These are phyloP conservation scores for Andricus grossulariae DNA, from an alignment of 1,140 invertebrate species.

Conservation along the genomic window DNA sequence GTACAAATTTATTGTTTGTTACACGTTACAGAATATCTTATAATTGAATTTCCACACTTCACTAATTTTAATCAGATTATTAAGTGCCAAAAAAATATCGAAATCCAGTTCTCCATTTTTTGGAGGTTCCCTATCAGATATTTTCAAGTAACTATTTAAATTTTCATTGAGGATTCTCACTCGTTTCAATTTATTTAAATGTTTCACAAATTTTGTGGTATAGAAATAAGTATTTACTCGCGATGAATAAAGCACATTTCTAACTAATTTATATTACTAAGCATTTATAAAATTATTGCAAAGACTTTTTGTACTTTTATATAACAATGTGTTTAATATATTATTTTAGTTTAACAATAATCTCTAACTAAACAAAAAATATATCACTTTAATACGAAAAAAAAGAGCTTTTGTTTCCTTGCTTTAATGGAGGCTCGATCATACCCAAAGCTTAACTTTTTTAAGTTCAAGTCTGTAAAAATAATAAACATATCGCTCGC, in stretches of 20 bases:
- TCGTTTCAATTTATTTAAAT: too few species aligned
- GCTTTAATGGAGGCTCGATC: constrained; percentile 10
- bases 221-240: too few species aligned
- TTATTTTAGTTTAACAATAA: too few species aligned
- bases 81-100: constrained; percentile 17
- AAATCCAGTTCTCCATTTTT: background rate
- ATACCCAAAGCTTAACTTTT: background rate
- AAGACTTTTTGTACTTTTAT: too few species aligned
- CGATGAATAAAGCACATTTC: too few species aligned
- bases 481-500: constrained; percentile 5
- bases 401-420: background rate
- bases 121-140: background rate
- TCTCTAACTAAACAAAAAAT: too few species aligned
- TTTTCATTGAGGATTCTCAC: too few species aligned
- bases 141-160: too few species aligned
- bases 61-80: background rate
- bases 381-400: background rate
- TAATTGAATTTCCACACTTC: background rate
- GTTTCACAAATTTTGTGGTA: too few species aligned
- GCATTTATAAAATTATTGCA: too few species aligned
- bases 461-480: background rate
- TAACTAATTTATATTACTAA: too few species aligned
- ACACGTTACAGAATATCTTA: background rate
- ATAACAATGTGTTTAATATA: too few species aligned
- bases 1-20: background rate